Evolutionary conservation across 2,113 vertebrate species (phyloP), one percentile per base, ranked within the genome.

Genomic region (Caretta caretta): DNA sequence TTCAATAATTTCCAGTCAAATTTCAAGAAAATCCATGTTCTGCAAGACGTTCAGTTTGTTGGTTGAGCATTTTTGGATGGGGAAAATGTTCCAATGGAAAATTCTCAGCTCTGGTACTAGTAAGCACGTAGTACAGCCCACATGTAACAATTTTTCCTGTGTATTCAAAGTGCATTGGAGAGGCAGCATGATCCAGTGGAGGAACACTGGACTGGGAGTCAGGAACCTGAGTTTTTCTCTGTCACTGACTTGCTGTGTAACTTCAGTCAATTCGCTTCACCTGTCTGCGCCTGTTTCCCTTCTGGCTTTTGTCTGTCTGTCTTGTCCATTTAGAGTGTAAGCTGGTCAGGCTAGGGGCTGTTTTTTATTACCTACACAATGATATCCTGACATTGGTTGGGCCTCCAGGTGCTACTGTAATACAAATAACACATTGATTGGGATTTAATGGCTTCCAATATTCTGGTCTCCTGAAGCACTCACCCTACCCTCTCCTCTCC

Each of bases 21-120:
- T 72, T 53, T 65, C 87, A 93, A 75, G 80, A 76, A 87, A 50
- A 5, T 42, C 42, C 3, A 31, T 17, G 90, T 94, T 93, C 13
- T 42, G 0, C 3, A 57, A 86, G 90, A 81, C 0, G 87, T 57
- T 83, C 69, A 89, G 76, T 22, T 93, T 6, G 57, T 69, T n/a
- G 16, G 10, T 7, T n/a, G 17, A 69, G 17, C 65, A 69, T 69
- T 69, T 69, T n/a, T n/a, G 31, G 31, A 20, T 83, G 24, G 0
- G 0, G 11, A 90, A 78, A 0, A 3, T 84, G 85, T 89, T 87
- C 13, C 38, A 1, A 9, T 76, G 59, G 35, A 84, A 80, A 54
- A 24, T 3, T 92, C 87, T 93, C 25, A 94, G 5, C 3, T 11
- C 3, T 1, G 51, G 5, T 35, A 57, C 9, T 38, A 84, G 42